These are phyloP conservation scores for Acronicta aceris DNA, from an alignment of 2,888 invertebrate species.

Conservation along the genomic window DNA sequence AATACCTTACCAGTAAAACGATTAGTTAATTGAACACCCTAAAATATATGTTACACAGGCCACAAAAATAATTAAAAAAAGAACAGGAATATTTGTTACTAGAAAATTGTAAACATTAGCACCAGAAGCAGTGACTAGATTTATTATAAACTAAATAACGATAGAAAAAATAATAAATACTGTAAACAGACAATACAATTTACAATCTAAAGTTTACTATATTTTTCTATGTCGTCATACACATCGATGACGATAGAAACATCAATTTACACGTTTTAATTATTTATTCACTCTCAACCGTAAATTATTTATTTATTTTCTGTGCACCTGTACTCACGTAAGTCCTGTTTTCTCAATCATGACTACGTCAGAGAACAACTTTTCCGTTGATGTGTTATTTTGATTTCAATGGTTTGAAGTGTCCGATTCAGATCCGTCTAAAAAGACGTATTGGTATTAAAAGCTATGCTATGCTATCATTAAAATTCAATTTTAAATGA, in stretches of 20 bases:
- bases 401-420: constrained; percentile 34
- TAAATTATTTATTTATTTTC: constrained; percentile 12
- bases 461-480: neutral
- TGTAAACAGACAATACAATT: too few relatives aligned
- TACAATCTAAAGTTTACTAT: neutral
- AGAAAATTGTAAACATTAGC: too few relatives aligned
- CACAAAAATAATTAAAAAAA: too few relatives aligned
- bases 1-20: too few relatives aligned
- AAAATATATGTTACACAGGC: too few relatives aligned
- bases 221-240: neutral
- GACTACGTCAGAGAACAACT: constrained; percentile 33
- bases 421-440: constrained; percentile 6
- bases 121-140: too few relatives aligned
- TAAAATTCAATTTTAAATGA: too few relatives aligned
- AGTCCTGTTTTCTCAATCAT: constrained; percentile 20
- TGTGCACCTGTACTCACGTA: constrained; percentile 13
- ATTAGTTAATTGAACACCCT: too few relatives aligned
- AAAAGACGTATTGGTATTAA: neutral
- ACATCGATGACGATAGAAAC: neutral
- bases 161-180: too few relatives aligned
- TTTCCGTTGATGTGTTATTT: constrained; percentile 42
- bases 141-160: too few relatives aligned
- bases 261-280: neutral
- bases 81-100: too few relatives aligned
- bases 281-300: neutral